Evolutionary conservation across 2,797 vertebrate genomes (phyloP).

Genomic region (Helicolenus hilgendorfi): DNA sequence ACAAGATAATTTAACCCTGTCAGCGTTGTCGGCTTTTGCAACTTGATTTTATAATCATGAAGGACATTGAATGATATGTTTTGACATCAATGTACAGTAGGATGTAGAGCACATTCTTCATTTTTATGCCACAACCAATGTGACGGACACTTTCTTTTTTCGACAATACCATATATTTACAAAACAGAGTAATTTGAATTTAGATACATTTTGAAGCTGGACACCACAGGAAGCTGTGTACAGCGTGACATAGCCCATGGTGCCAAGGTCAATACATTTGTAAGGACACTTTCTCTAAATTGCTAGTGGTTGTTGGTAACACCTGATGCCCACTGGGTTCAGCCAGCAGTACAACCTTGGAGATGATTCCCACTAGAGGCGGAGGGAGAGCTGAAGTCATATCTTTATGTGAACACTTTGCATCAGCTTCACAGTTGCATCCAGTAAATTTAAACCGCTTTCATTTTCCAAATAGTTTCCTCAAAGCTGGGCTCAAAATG

Average conservation of each 20-base stretch:
- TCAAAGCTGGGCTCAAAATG: not conserved
- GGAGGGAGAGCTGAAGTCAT: not conserved
- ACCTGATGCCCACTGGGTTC: constrained; percentile 51
- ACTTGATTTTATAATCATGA: constrained; percentile 16
- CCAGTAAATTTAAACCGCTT: not conserved
- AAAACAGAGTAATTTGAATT: not conserved
- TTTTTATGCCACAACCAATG: not conserved
- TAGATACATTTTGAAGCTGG: not conserved
- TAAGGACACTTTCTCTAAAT: constrained; percentile 35
- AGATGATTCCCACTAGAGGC: constrained; percentile 5
- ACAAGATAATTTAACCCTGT: not conserved
- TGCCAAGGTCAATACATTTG: constrained; percentile 42
- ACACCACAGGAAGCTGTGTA: not conserved
- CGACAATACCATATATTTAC: not conserved
- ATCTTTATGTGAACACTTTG: constrained; percentile 18
- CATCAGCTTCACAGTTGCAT: not conserved
- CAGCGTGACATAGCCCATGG: not conserved
- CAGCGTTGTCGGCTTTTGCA: not conserved
- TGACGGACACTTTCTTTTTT: not conserved
- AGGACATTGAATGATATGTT: not conserved
- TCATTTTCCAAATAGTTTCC: not conserved
- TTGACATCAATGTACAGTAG: not conserved
- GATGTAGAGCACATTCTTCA: not conserved
- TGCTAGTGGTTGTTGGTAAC: constrained; percentile 29
- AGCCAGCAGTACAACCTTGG: constrained; percentile 1